These are phyloP conservation scores for Melinaea marsaeus DNA, from an alignment of 2,888 invertebrate species.

Conservation along the genomic window DNA sequence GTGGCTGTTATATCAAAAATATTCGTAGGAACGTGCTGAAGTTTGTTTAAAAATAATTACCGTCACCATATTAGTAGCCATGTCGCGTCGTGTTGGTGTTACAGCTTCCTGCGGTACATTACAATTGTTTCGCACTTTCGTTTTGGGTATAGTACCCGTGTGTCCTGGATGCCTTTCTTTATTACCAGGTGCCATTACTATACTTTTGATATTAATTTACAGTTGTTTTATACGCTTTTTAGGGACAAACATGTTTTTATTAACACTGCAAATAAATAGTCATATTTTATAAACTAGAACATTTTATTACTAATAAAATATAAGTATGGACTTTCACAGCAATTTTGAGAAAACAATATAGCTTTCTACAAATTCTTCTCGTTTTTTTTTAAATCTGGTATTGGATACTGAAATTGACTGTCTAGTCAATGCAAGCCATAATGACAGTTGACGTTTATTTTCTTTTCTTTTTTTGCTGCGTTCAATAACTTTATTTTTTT, in stretches of 20 bases:
- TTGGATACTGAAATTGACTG: conserved; percentile 11
- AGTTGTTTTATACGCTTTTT: conserved; percentile 22
- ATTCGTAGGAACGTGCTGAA: conserved; percentile 2
- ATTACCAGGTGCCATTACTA: conserved; percentile 74
- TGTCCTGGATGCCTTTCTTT: conserved; percentile 72
- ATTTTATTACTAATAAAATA: neutral
- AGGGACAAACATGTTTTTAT: conserved; percentile 17
- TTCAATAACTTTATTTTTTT: no score
- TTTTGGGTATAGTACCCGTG: conserved; percentile 84
- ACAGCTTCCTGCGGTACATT: conserved; percentile 79
- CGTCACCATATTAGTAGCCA: conserved; percentile 73
- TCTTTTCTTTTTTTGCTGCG: conserved; percentile 11
- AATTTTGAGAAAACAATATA: no score
- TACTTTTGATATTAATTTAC: conserved; percentile 16
- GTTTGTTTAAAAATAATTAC: conserved; percentile 43
- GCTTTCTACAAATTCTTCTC: conserved; percentile 6
- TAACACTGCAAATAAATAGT: neutral
- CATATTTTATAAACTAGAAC: neutral
- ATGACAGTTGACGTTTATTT: conserved; percentile 25
- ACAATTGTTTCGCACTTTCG: conserved; percentile 79
- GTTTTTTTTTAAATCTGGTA: conserved; percentile 11
- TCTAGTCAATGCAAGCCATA: conserved; percentile 28
- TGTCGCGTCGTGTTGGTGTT: conserved; percentile 78
- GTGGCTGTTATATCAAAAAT: neutral
- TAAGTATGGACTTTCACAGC: neutral